Conservation (phyloP, 2,888 invertebrate species). For the Gonocerus acuteangulatus region DNA sequence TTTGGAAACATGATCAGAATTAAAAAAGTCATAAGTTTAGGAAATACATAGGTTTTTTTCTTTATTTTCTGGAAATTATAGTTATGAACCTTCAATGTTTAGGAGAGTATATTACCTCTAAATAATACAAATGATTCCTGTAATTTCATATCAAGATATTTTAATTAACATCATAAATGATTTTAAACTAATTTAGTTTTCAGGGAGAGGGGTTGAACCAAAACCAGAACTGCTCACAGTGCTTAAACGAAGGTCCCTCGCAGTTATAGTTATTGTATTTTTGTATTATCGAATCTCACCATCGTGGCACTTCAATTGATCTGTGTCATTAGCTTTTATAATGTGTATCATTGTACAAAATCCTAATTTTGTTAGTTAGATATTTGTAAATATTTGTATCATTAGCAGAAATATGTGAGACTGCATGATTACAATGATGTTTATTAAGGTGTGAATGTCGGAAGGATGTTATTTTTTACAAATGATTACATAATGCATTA, state of each 20-base stretch:
- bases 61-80: too few species aligned
- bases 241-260: constrained; percentile 5
- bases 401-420: constrained; percentile 3
- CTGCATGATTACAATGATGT: neutral
- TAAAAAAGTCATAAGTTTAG: too few species aligned
- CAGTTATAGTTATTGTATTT: constrained; percentile 16
- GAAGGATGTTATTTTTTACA: neutral
- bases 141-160: too few species aligned
- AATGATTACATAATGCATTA: neutral
- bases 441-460: neutral
- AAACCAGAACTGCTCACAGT: constrained; percentile 4
- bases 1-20: too few species aligned
- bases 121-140: too few species aligned
- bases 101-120: too few species aligned
- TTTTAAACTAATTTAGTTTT: constrained; percentile 12
- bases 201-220: constrained; percentile 17
- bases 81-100: too few species aligned
- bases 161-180: too few species aligned
- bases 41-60: too few species aligned
- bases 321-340: constrained; percentile 17
- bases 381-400: neutral
- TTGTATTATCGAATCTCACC: constrained; percentile 16
- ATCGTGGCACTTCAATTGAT: constrained; percentile 4
- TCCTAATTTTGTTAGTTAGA: neutral
- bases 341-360: constrained; percentile 10